Conservation (phyloP, 2,113 vertebrate species). For the Otocyon megalotis region DNA sequence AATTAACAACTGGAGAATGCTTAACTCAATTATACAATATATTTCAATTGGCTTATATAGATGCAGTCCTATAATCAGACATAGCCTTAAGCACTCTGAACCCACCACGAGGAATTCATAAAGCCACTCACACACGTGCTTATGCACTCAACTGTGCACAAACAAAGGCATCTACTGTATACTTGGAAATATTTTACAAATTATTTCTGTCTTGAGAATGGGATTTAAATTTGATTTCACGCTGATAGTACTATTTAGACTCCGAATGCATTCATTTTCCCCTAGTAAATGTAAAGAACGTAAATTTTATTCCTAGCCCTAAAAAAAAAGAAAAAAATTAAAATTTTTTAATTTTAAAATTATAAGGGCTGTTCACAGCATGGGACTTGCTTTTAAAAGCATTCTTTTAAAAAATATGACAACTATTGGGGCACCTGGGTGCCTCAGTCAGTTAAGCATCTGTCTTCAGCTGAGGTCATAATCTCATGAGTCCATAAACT, state of each 20-base stretch:
- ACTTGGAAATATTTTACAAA: not conserved
- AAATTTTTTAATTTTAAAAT: not conserved
- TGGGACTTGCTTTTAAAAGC: not conserved
- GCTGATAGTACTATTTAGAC: constrained; percentile 60
- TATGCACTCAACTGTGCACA: not conserved
- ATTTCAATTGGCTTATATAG: not conserved
- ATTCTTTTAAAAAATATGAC: not conserved
- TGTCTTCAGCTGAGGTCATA: not conserved
- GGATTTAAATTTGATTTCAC: constrained; percentile 78
- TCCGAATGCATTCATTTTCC: constrained; percentile 44
- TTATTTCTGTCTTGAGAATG: constrained; percentile 71
- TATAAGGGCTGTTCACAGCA: not conserved
- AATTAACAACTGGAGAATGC: not conserved
- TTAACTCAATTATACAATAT: not conserved
- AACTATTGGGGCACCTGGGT: not conserved
- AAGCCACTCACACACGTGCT: too few species aligned
- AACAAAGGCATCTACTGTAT: constrained; percentile 46
- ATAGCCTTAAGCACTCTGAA: too few species aligned
- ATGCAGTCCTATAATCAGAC: too few species aligned
- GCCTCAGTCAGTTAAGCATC: not conserved
- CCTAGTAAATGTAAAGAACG: constrained; percentile 58
- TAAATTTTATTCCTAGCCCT: constrained; percentile 58
- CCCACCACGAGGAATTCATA: too few species aligned
- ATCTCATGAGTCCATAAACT: not conserved
- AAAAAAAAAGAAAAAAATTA: too few species aligned